Base-by-base conservation (phyloP, 1,140 invertebrate genomes). In the Caenorhabditis remanei region DNA sequence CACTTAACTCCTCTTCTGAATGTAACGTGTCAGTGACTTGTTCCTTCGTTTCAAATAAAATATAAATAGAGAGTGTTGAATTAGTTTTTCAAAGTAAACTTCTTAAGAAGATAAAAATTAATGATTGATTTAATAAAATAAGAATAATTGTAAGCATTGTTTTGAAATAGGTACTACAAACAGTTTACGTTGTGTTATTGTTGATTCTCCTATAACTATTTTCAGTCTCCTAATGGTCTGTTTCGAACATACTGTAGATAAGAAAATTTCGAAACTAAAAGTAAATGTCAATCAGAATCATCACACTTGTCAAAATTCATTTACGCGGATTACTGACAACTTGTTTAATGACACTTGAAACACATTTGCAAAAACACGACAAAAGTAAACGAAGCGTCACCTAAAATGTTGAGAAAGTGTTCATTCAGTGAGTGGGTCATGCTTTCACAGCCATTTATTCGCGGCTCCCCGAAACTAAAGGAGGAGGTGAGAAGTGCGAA, bases 321-420 rank as follows among this genome's bases (percentile, higher is more conserved):
- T 16, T n/a, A 16, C 55, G 14, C 16, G 9, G 9, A 53, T n/a
- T 58, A 58, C n/a, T 58, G 61, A 32, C 9, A 32, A 32, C 55
- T 58, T n/a, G 6, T n/a, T 58, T 6, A 14, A 63, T 63, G 19
- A 63, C 61, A 32, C 32, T 21, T 58, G n/a, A 71, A 71, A 71
- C 24, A 19, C n/a, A 19, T 46, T 24, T 71, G 11, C 8, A 79
- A 79, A 50, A 43, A 21, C 13, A 79, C 8, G 21, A 13, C 71
- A 79, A 48, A 79, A 24, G 19, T 50, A 79, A 50, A 50, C 46
- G 71, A 32, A 79, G 71, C 71, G 71, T 79, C 13, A 24, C 41
- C 40, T 79, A 79, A 79, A 79, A 79, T 79, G 71, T 79, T 79
- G 71, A 50, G 46, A 79, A 79, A 79, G 71, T 79, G 71, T 79